Conservation (phyloP, 2,113 vertebrate species). For the Nibea coibor region DNA sequence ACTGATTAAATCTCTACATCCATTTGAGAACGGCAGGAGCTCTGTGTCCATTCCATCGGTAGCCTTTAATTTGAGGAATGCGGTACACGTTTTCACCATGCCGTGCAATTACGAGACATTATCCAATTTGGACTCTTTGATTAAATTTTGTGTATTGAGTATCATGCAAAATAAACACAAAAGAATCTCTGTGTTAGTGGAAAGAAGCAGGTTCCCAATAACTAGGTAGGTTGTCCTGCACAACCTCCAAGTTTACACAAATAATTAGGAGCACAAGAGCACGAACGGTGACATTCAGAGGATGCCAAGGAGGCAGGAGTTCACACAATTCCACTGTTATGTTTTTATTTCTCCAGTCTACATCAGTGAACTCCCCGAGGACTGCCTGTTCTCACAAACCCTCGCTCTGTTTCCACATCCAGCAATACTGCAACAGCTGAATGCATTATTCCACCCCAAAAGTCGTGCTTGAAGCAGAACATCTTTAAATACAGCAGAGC, state of each 20-base stretch:
- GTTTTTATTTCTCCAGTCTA: constrained; percentile 40
- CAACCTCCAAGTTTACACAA: constrained; percentile 11
- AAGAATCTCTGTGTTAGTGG: constrained; percentile 8
- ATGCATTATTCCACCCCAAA: constrained; percentile 32
- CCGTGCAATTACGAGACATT: constrained; percentile 43
- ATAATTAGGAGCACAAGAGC: constrained; percentile 16
- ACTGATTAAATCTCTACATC: constrained; percentile 18
- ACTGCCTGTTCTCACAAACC: constrained; percentile 42
- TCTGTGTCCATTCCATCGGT: constrained; percentile 8
- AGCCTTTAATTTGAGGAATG: constrained; percentile 50
- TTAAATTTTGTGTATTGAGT: constrained; percentile 15
- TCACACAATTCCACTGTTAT: constrained; percentile 10
- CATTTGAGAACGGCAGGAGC: constrained; percentile 5
- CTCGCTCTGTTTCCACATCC: constrained; percentile 34
- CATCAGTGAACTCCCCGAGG: constrained; percentile 35
- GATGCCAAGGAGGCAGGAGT: constrained; percentile 19
- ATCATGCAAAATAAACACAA: constrained; percentile 7
- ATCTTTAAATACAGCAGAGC: constrained; percentile 8
- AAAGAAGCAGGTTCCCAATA: neutral
- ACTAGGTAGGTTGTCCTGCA: neutral
- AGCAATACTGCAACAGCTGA: constrained; percentile 25
- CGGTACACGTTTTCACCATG: constrained; percentile 22
- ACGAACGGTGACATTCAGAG: neutral
- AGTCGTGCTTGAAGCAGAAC: constrained; percentile 17
- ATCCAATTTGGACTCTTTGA: constrained; percentile 40